A percentile compares a stretch with the other conserved stretches of the same genome.
These are phyloP conservation scores for Melanchra persicariae DNA, from an alignment of 2,888 invertebrate species.

Conservation along the genomic window DNA sequence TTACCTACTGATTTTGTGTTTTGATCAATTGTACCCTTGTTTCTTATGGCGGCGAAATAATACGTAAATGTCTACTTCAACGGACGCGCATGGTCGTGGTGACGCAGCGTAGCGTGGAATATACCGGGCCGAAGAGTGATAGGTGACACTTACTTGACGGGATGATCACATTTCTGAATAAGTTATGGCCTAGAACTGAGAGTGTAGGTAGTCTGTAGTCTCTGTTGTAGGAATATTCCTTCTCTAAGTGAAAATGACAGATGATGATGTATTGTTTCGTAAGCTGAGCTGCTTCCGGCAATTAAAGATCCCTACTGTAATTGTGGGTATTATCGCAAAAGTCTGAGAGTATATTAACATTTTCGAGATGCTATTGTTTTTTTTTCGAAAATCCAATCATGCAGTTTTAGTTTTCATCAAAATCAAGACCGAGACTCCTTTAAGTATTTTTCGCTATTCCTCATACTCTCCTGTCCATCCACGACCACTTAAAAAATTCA, in stretches of 20 bases:
- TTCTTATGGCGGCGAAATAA: neutral
- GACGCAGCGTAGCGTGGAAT: conserved; percentile 8
- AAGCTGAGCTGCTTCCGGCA: neutral
- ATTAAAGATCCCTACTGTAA: neutral
- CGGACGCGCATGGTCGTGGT: neutral
- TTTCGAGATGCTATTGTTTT: too few species aligned
- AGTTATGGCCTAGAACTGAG: conserved; percentile 11
- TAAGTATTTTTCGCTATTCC: too few species aligned
- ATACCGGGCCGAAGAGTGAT: conserved; percentile 1
- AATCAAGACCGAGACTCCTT: too few species aligned
- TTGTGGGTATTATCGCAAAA: neutral
- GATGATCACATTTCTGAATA: conserved; percentile 8
- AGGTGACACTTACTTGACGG: neutral
- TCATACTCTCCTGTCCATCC: too few species aligned
- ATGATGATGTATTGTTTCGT: conserved; percentile 9
- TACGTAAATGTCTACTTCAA: conserved; percentile 3
- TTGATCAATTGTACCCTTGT: neutral
- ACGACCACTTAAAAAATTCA: too few species aligned
- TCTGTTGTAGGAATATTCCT: conserved; percentile 23
- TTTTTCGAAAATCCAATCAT: too few species aligned
- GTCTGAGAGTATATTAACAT: too few species aligned
- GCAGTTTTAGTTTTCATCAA: too few species aligned
- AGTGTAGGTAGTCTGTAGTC: neutral
- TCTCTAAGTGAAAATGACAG: conserved; percentile 3
- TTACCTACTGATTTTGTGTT: neutral